Base-by-base conservation (phyloP, 2,113 vertebrate species). In the Maccullochella peelii region DNA sequence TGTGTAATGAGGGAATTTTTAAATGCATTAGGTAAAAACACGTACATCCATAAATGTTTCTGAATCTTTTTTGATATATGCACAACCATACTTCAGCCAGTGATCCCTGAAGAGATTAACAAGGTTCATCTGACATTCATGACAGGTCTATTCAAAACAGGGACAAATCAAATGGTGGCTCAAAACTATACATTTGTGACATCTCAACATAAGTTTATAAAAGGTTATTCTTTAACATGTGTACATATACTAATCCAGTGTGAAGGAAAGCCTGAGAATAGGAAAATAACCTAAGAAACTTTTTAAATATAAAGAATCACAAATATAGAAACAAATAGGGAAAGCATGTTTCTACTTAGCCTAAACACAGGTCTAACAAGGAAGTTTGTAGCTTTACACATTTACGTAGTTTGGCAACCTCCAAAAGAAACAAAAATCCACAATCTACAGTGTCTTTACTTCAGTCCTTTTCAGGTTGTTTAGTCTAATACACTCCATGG, bases 161-260 rank as follows among this genome's bases (percentile, higher is more conserved):
- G 55, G 0, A n/a, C 18, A 78, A 77, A 54, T 12, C 47, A 36
- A 52, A 50, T 2, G 1, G 36, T 38, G 47, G 25, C 36, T 61
- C 36, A 42, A 55, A 77, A 42, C n/a, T 16, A 58, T 7, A 40
- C 57, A 52, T 16, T 54, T 49, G 3, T 44, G 25, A 79, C 49
- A 66, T 76, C 21, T 42, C 16, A 61, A 54, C 25, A 23, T 4
- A 67, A 30, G 33, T 40, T 38, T 16, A 75, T 44, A 68, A 74
- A 63, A 12, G 3, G 3, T 18, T 66, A 30, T 61, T 81, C 42
- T 58, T 69, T 59, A 55, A 79, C 73, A 84, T 78, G 63, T 81
- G 42, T 63, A 86, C 27, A 77, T 27, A 38, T 42, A 77, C 40
- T 82, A 80, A 42, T 86, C 89, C 91, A 92, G 92, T 94, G 90